Conservation (phyloP, 2,888 invertebrate species). For the Heliconius aoede region DNA sequence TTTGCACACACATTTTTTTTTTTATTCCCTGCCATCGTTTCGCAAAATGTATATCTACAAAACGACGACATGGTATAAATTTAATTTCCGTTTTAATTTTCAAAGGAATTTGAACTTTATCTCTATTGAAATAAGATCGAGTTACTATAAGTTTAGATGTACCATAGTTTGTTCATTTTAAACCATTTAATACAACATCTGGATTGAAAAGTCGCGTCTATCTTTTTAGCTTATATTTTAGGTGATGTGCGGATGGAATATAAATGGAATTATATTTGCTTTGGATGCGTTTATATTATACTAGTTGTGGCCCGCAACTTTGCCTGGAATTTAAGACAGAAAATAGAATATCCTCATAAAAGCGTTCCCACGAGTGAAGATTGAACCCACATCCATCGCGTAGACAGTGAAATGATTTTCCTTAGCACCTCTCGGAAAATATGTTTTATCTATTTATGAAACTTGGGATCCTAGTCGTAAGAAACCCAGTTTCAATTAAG, state of each 20-base stretch:
- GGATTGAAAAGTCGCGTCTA: conserved; percentile 35
- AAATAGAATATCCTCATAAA: no score
- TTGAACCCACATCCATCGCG: no score
- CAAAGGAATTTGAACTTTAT: conserved; percentile 47
- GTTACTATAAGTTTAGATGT: not conserved
- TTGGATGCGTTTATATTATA: not conserved
- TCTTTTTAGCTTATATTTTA: conserved; percentile 34
- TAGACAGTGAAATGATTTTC: no score
- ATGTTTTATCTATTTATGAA: no score
- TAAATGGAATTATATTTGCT: conserved; percentile 2
- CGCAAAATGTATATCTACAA: conserved; percentile 43
- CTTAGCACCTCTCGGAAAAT: no score
- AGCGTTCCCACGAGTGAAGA: no score
- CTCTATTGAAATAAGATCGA: not conserved
- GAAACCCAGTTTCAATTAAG: no score
- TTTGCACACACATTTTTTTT: conserved; percentile 61
- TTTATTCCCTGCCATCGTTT: conserved; percentile 36
- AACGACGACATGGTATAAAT: conserved; percentile 40
- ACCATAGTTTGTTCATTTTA: conserved; percentile 13
- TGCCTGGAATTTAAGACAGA: not conserved
- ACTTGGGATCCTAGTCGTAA: no score
- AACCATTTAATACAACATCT: conserved; percentile 13
- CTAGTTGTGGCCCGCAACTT: not conserved
- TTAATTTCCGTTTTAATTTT: conserved; percentile 32
- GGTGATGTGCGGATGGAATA: conserved; percentile 3